These are phyloP conservation scores for Ophion ellenae DNA, from an alignment of 2,888 invertebrate species.

Conservation along the genomic window DNA sequence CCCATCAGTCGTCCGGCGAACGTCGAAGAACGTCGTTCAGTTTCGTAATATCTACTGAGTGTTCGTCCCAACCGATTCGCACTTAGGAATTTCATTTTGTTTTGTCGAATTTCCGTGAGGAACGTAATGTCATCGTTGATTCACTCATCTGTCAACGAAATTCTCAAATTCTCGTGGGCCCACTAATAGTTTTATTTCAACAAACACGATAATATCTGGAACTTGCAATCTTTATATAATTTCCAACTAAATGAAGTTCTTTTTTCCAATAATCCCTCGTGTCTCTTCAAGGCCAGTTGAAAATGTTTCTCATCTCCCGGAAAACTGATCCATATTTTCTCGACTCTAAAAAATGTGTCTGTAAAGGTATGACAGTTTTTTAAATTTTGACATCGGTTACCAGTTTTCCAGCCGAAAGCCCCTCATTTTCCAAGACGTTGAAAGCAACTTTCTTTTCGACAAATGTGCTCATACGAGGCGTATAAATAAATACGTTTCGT, in stretches of 20 bases:
- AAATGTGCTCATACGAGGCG: background rate
- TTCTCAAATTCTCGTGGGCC: background rate
- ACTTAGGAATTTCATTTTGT: background rate
- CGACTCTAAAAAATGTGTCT: background rate
- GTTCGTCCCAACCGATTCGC: background rate
- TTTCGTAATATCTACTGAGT: background rate
- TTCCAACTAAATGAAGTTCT: background rate
- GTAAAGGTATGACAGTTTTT: background rate
- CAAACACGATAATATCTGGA: background rate
- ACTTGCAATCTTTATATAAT: background rate
- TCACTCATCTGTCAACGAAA: background rate
- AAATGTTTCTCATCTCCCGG: background rate
- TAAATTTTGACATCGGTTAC: background rate
- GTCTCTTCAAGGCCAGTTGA: background rate
- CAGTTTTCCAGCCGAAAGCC: background rate
- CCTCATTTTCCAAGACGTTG: too few relatives aligned
- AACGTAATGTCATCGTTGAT: background rate
- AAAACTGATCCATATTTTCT: background rate
- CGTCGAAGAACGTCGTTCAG: slow-evolving; percentile 18
- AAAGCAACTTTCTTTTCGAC: background rate
- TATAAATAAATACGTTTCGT: background rate
- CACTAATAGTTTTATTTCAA: background rate
- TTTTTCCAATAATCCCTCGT: background rate
- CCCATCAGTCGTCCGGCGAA: slow-evolving; percentile 21
- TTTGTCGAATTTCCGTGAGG: background rate